A percentile compares a stretch with the other conserved stretches of the same genome.
These are phyloP conservation scores for Apamea sordens DNA, from an alignment of 2,888 invertebrate genomes.

Conservation along the genomic window DNA sequence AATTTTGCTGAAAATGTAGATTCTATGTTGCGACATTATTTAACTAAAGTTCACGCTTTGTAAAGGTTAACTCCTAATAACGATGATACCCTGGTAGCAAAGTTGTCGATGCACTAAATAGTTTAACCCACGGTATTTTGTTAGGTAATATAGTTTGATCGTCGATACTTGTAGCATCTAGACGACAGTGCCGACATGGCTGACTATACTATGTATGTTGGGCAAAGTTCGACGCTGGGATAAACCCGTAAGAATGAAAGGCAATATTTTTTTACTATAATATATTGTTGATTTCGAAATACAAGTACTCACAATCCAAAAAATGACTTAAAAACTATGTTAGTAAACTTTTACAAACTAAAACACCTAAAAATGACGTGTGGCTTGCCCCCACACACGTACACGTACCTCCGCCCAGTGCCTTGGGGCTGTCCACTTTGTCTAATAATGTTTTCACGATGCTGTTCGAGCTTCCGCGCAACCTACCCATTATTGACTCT, in stretches of 20 bases:
- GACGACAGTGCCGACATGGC: not conserved
- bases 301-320: too few relatives aligned
- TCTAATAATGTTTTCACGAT: too few relatives aligned
- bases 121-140: constrained; percentile 50
- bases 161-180: constrained; percentile 3
- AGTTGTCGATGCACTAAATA: constrained; percentile 53
- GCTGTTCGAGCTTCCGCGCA: too few relatives aligned
- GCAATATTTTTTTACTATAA: not conserved
- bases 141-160: constrained; percentile 23
- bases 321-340: too few relatives aligned
- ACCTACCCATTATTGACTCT: too few relatives aligned
- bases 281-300: too few relatives aligned
- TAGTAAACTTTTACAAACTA: too few relatives aligned
- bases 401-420: too few relatives aligned
- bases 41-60: constrained; percentile 37
- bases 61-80: constrained; percentile 52
- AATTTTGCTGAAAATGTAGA: not conserved
- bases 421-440: too few relatives aligned
- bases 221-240: not conserved
- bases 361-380: too few relatives aligned
- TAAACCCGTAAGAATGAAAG: not conserved
- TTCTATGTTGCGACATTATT: constrained; percentile 40
- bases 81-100: constrained; percentile 34
- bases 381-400: too few relatives aligned
- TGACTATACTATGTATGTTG: not conserved